Conservation (phyloP, 2,888 invertebrate genomes). For the Lasioglossum figueresi region DNA sequence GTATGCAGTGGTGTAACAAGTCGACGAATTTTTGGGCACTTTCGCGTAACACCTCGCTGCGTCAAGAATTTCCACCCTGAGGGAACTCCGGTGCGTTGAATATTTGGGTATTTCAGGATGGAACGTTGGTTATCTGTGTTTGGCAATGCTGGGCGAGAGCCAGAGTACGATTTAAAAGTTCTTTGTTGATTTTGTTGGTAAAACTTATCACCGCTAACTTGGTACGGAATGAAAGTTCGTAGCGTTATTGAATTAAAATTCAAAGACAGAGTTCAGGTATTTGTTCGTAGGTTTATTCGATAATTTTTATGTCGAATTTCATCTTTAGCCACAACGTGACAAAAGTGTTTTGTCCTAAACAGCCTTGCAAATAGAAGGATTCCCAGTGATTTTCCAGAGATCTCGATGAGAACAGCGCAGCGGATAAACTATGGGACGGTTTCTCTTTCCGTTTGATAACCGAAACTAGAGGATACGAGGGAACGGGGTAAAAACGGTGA, state of each 20-base stretch:
- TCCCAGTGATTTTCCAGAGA: background rate
- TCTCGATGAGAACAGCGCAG: no score
- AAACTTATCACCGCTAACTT: no score
- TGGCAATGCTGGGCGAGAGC: background rate
- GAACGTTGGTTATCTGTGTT: no score
- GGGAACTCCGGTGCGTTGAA: background rate
- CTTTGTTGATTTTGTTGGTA: no score
- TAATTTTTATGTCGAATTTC: no score
- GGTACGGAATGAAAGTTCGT: no score
- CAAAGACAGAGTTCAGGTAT: no score
- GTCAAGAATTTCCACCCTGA: background rate
- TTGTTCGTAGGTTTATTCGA: no score
- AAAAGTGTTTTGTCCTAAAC: no score
- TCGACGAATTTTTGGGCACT: constrained; percentile 45
- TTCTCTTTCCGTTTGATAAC: background rate
- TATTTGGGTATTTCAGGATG: background rate
- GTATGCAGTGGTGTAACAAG: constrained; percentile 56
- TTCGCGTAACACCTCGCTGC: background rate
- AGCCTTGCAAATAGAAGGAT: background rate
- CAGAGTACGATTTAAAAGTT: background rate
- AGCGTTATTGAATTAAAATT: no score
- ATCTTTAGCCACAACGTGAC: no score
- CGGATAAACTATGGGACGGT: no score
- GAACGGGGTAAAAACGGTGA: background rate
- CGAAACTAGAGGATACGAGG: background rate